Conservation (phyloP, 2,113 vertebrate species). For the Pomatorhinus ruficollis region DNA sequence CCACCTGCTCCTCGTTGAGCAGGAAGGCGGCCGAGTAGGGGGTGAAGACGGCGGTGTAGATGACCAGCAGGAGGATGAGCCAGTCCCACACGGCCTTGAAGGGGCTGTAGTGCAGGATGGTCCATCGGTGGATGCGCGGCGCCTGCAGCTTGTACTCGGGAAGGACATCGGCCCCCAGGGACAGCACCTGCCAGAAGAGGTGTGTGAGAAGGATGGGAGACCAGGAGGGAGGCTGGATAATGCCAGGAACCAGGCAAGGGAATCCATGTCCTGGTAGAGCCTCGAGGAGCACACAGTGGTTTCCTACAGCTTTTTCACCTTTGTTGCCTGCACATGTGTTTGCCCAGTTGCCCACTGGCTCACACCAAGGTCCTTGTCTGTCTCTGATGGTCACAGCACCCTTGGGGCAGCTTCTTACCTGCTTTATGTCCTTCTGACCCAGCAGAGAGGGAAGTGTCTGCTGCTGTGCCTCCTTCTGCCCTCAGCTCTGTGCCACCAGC, state of each 20-base stretch:
- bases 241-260: neutral
- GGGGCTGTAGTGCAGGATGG: constrained; percentile 97
- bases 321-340: neutral
- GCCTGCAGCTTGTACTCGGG: constrained; percentile 97
- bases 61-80: constrained; percentile 96
- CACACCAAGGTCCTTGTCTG: neutral
- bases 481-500: neutral
- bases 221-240: neutral
- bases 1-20: constrained; percentile 89
- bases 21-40: constrained; percentile 96
- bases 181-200: constrained; percentile 84
- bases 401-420: neutral
- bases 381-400: neutral
- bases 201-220: neutral
- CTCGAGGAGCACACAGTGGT: accelerated
- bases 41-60: constrained; percentile 96
- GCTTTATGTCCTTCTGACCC: neutral
- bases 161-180: constrained; percentile 92
- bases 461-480: neutral
- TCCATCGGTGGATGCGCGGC: constrained; percentile 93
- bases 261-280: neutral
- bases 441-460: neutral
- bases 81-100: constrained; percentile 99
- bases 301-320: neutral
- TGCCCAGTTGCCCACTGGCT: neutral